Evolutionary conservation across 1,140 invertebrate species (phyloP).

Genomic region (Lasaia peninsularis): DNA sequence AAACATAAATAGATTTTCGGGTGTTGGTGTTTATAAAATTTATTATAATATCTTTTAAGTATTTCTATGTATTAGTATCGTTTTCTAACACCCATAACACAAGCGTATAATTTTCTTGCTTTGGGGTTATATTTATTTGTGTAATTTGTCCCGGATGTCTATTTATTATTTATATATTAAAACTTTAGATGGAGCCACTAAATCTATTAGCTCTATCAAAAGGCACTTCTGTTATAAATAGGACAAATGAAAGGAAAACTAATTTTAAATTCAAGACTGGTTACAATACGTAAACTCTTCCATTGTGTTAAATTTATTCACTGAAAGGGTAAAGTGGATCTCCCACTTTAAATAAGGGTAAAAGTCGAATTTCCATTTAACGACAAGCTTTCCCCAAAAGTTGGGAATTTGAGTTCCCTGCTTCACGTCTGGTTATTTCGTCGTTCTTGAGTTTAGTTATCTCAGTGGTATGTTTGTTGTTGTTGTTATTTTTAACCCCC

Average conservation of each 20-base stretch:
- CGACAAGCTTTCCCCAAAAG: neutral
- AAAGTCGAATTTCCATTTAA: conserved; percentile 19
- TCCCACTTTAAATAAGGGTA: conserved; percentile 18
- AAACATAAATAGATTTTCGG: too few species aligned
- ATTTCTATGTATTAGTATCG: too few species aligned
- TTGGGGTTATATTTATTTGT: too few species aligned
- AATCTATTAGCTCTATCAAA: conserved; percentile 16
- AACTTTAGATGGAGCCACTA: neutral
- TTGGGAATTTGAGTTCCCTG: neutral
- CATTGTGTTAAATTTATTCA: conserved; percentile 37
- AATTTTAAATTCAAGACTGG: conserved; percentile 33
- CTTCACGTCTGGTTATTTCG: neutral
- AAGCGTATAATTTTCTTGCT: too few species aligned
- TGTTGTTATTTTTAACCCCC: too few species aligned
- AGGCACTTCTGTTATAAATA: conserved; percentile 22
- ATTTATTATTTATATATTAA: too few species aligned
- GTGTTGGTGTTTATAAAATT: too few species aligned
- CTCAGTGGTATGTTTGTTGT: too few species aligned
- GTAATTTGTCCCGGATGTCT: too few species aligned
- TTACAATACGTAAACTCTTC: conserved; percentile 32
- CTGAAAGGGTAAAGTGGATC: conserved; percentile 37
- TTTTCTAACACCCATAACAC: too few species aligned
- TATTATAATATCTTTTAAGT: too few species aligned
- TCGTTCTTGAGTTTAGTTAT: too few species aligned
- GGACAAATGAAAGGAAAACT: conserved; percentile 34